Conservation (phyloP, 2,113 vertebrate species). For the Glaucomys volans region DNA sequence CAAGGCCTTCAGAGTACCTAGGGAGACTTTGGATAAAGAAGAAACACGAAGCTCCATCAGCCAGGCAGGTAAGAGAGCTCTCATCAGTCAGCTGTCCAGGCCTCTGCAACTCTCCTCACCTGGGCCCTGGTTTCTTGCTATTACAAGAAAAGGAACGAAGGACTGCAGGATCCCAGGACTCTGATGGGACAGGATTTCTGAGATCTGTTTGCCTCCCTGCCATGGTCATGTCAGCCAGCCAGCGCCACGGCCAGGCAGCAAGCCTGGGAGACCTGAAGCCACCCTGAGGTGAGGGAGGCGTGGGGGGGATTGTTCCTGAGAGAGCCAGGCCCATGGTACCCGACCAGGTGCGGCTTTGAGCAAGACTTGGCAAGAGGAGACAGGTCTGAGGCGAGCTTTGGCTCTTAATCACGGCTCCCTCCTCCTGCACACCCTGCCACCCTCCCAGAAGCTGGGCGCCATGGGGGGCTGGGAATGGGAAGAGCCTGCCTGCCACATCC, state of each 20-base stretch:
- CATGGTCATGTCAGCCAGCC: background rate
- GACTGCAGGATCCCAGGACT: background rate
- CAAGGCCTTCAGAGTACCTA: background rate
- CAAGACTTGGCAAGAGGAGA: conserved; percentile 83
- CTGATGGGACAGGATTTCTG: background rate
- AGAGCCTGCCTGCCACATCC: conserved; percentile 64
- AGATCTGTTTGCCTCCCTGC: background rate
- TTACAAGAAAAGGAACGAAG: background rate
- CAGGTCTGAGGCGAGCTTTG: conserved; percentile 69
- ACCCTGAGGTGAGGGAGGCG: background rate
- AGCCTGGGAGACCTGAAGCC: conserved; percentile 14
- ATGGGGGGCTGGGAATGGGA: conserved; percentile 78
- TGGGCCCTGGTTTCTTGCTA: background rate
- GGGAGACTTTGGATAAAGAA: background rate
- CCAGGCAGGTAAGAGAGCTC: background rate
- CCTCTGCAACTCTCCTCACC: background rate
- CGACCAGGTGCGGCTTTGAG: conserved; percentile 71
- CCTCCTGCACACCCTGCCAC: conserved; percentile 58
- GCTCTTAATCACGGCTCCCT: conserved; percentile 72
- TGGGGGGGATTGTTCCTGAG: background rate
- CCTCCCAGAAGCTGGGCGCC: conserved; percentile 67
- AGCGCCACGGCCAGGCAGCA: background rate
- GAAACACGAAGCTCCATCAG: background rate
- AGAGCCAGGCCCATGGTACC: conserved; percentile 52
- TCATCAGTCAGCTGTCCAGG: background rate